Percentiles rank a stretch among this genome's conserved stretches.
Evolutionary conservation across 2,113 vertebrate genomes (phyloP).

Genomic region (Columba livia): DNA sequence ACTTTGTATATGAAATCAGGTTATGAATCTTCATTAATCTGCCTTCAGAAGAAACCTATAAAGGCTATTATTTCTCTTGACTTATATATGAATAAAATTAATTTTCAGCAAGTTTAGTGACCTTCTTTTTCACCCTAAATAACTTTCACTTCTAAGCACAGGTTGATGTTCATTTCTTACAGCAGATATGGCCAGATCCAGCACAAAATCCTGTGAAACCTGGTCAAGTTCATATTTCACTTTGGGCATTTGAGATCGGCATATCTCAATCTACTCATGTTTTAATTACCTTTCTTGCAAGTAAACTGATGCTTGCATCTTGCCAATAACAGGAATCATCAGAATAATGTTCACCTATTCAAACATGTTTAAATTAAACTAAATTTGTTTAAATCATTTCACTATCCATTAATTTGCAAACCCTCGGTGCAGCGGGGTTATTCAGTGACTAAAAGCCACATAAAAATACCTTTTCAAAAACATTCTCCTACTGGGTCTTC

Average conservation of each 20-base stretch:
- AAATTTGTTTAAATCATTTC: neutral
- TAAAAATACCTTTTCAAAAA: neutral
- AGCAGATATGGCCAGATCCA: neutral
- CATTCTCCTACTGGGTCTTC: neutral
- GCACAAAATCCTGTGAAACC: neutral
- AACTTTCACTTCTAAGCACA: neutral
- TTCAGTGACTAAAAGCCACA: neutral
- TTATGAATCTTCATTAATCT: constrained; percentile 10
- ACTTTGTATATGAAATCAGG: neutral
- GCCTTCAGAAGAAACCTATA: neutral
- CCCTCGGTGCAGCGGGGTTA: neutral
- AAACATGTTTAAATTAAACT: neutral
- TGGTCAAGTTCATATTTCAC: neutral
- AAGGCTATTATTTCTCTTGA: neutral
- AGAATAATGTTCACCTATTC: neutral
- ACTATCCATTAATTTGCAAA: neutral
- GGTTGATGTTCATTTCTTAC: neutral
- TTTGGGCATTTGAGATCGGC: neutral
- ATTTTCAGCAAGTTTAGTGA: neutral
- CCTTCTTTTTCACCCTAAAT: neutral
- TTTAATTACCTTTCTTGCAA: neutral
- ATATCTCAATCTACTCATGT: neutral
- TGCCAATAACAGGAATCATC: neutral
- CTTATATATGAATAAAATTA: neutral
- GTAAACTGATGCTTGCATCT: neutral